These are phyloP conservation scores for Orthonevra nobilis DNA, from an alignment of 2,888 invertebrate genomes.

Conservation along the genomic window DNA sequence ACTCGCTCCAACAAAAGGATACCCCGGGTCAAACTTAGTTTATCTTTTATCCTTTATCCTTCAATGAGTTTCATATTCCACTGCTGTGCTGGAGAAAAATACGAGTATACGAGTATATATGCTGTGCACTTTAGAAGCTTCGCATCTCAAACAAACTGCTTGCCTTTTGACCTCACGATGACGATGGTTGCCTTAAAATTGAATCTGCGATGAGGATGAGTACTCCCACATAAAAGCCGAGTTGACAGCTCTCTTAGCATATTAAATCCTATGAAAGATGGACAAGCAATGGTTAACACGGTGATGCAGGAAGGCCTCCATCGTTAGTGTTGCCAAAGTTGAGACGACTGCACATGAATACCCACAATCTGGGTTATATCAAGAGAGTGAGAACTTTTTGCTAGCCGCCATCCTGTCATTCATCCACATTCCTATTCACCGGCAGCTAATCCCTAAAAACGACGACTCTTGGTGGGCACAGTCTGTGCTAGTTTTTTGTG, in stretches of 20 bases:
- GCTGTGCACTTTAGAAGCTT: constrained; percentile 21
- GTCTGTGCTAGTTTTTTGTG: constrained; percentile 6
- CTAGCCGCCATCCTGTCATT: background rate
- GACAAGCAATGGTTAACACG: constrained; percentile 43
- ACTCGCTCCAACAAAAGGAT: constrained; percentile 17
- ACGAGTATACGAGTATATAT: no score
- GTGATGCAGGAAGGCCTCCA: constrained; percentile 8
- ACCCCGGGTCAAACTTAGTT: constrained; percentile 25
- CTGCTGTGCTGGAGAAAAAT: constrained; percentile 1
- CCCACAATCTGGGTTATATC: constrained; percentile 50
- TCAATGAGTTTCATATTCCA: background rate
- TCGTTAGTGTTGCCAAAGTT: no score
- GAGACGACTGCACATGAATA: background rate
- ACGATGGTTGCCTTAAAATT: constrained; percentile 16
- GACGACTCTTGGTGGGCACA: background rate
- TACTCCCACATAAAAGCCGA: constrained; percentile 24
- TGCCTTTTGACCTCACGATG: no score
- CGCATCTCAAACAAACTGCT: constrained; percentile 15
- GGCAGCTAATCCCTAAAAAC: constrained; percentile 10
- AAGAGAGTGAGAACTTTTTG: constrained; percentile 41
- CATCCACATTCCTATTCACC: constrained; percentile 46
- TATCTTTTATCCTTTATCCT: constrained; percentile 23
- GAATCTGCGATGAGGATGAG: background rate
- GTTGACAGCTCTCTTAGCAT: constrained; percentile 26
- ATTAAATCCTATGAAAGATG: constrained; percentile 7